Evolutionary conservation across 1,140 invertebrate genomes (phyloP), one percentile per base, ranked within the genome.

Genomic region (Tetragnatha versicolor): DNA sequence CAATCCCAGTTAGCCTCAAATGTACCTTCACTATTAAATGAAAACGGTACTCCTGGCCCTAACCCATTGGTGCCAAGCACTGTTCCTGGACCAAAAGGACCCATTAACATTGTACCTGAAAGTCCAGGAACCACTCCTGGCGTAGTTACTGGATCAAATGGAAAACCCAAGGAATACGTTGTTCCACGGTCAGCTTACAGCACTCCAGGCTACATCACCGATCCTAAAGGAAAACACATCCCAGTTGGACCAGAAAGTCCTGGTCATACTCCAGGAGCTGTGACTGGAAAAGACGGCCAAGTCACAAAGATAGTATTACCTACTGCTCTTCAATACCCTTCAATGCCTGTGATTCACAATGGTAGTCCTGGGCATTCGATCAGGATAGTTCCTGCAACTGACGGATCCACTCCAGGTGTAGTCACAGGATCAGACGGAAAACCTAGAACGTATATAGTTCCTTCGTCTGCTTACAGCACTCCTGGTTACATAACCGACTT

Each of bases 351-450:
- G n/a, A n/a, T n/a, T n/a, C n/a, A n/a, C n/a, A n/a, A n/a, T n/a
- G n/a, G n/a, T n/a, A n/a, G n/a, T n/a, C n/a, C n/a, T n/a, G n/a
- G n/a, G n/a, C n/a, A n/a, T n/a, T n/a, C n/a, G 66, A 25, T 31
- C 66, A 2, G 20, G 27, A 22, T n/a, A 35, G 3, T 14, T 51
- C 66, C 45, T 27, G 66, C 45, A 1, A 49, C 45, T 22, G 45
- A 45, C 14, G 66, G 66, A 17, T 51, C 66, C 10, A 69, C 66
- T 12, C 66, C 66, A 33, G 45, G 66, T 20, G 35, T 47, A 33
- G 27, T 47, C 3, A 66, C 63, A 10, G 63, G 63, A 10, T 17
- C n/a, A n/a, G n/a, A n/a, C n/a, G n/a, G n/a, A n/a, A n/a, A n/a
- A n/a, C n/a, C n/a, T n/a, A n/a, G n/a, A n/a, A n/a, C n/a, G n/a